Percentiles rank a stretch among this genome's conserved stretches.
Conservation (phyloP, 2,113 vertebrate genomes). For the Nasalis larvatus region DNA sequence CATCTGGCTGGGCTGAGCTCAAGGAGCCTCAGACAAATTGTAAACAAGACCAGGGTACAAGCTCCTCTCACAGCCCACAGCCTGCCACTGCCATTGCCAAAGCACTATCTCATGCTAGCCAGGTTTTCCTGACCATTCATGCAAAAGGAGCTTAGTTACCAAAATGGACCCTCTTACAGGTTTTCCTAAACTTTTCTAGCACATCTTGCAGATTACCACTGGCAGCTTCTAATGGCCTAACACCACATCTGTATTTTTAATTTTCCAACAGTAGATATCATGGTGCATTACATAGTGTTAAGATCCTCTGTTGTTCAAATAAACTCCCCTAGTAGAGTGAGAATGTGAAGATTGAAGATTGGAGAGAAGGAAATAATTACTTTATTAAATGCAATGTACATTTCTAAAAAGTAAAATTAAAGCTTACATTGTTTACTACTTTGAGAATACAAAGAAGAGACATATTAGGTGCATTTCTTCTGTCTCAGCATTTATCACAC, state of each 20-base stretch:
- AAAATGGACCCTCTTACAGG: not conserved
- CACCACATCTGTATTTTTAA: not conserved
- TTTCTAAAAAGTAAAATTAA: not conserved
- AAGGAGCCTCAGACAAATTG: conserved; percentile 72
- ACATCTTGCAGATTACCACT: not conserved
- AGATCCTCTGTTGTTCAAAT: not conserved
- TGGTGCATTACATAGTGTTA: not conserved
- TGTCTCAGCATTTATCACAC: not conserved
- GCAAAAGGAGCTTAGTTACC: not conserved
- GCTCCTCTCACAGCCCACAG: not conserved
- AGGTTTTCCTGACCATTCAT: not conserved
- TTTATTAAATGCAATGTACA: not conserved
- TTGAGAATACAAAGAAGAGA: not conserved
- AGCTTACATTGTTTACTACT: not conserved
- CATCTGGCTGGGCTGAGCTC: conserved; percentile 64
- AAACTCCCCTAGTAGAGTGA: not conserved
- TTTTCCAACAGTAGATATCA: not conserved
- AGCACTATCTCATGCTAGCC: not conserved
- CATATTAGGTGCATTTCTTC: not conserved
- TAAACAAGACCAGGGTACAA: conserved; percentile 65
- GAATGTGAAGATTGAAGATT: not conserved
- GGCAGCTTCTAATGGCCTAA: not conserved
- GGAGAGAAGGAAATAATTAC: not conserved
- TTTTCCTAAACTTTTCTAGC: not conserved
- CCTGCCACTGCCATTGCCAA: not conserved